Evolutionary conservation across 1,140 invertebrate species (phyloP).

Genomic region (Drosophila nigrodunni): DNA sequence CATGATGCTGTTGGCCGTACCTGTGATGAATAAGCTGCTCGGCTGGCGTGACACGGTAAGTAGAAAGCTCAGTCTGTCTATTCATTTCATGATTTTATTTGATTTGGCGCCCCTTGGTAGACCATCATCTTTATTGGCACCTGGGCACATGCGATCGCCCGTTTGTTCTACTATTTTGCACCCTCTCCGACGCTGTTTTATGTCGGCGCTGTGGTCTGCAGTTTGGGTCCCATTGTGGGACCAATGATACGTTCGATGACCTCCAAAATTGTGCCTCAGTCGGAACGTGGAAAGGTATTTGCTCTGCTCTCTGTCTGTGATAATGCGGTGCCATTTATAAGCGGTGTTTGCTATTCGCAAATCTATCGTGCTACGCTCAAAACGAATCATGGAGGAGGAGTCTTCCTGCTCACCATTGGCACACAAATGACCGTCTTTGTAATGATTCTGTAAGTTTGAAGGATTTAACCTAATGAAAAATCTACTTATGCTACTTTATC

Average conservation of each 20-base stretch:
- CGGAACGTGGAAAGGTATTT: slow-evolving; percentile 91
- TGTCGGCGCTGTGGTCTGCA: slow-evolving; percentile 88
- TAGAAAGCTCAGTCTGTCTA: background rate
- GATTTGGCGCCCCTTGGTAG: slow-evolving; percentile 60
- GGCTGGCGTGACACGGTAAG: slow-evolving; percentile 88
- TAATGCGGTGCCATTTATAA: slow-evolving; percentile 90
- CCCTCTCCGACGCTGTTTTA: slow-evolving; percentile 86
- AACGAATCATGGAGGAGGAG: slow-evolving; percentile 85
- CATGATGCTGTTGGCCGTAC: slow-evolving; percentile 88
- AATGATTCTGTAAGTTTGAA: slow-evolving; percentile 87
- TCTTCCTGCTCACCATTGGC: slow-evolving; percentile 89
- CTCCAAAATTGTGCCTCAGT: slow-evolving; percentile 88
- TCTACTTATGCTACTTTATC: background rate
- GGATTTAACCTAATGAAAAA: no score
- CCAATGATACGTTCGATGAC: slow-evolving; percentile 91
- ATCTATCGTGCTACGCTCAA: slow-evolving; percentile 88
- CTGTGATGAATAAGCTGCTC: slow-evolving; percentile 88
- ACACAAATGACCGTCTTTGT: slow-evolving; percentile 88
- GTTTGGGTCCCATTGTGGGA: slow-evolving; percentile 90
- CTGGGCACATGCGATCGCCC: slow-evolving; percentile 87
- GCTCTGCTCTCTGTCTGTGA: slow-evolving; percentile 91
- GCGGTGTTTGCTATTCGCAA: slow-evolving; percentile 89
- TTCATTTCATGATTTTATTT: background rate
- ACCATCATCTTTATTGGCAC: slow-evolving; percentile 89
- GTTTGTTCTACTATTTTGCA: slow-evolving; percentile 88